phyloP scores from a whole-genome alignment of 2,113 vertebrate species.

The Cheirogaleus medius region DNA sequence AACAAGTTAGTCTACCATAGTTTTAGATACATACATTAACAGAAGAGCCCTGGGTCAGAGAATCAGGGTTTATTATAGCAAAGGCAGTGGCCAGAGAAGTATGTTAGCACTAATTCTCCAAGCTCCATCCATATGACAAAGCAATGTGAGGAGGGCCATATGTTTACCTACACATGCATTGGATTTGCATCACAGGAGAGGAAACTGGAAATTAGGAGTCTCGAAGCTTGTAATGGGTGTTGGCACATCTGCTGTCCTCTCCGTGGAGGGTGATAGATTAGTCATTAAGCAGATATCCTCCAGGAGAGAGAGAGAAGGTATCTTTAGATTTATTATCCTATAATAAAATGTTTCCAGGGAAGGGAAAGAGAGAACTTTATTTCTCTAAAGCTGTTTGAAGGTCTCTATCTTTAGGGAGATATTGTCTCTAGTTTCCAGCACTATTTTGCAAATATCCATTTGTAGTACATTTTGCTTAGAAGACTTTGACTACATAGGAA shows the following conservation, averaged over 20 bases:
- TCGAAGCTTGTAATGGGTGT: background rate
- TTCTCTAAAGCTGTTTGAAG: background rate
- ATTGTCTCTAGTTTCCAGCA: background rate
- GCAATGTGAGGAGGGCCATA: background rate
- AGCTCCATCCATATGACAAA: background rate
- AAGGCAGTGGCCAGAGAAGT: background rate
- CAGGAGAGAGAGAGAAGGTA: background rate
- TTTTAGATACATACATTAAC: background rate
- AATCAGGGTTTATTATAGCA: background rate
- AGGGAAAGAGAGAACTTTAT: background rate
- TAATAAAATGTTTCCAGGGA: background rate
- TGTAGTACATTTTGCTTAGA: background rate
- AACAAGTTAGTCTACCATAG: background rate
- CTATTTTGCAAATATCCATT: background rate
- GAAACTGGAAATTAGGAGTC: background rate
- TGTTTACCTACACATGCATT: background rate
- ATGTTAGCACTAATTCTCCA: background rate
- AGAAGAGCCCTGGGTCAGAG: background rate
- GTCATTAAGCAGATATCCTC: background rate
- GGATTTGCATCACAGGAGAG: background rate
- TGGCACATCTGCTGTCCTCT: background rate
- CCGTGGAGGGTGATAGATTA: background rate
- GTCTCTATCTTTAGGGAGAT: background rate
- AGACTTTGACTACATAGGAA: background rate
- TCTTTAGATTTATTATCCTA: conserved; percentile 19